Evolutionary conservation across 2,797 vertebrate species (phyloP).

Genomic region (Clarias platycephalus): DNA sequence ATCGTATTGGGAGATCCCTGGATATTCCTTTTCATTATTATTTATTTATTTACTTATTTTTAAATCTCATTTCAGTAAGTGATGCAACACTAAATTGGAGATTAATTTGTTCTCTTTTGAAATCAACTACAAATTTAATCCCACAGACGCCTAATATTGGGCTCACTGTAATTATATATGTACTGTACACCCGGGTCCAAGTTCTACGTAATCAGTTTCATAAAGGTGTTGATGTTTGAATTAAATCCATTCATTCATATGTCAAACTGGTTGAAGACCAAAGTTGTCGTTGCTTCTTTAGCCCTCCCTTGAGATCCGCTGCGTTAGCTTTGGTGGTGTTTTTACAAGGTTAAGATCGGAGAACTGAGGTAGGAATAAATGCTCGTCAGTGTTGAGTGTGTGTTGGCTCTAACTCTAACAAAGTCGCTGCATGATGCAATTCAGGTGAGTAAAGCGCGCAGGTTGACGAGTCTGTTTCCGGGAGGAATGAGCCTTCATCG

Average conservation of each 20-base stretch:
- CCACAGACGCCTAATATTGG: not conserved
- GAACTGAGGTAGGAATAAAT: not conserved
- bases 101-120: not conserved
- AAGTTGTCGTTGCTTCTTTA: not conserved
- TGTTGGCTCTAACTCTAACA: not conserved
- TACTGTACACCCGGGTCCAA: not conserved
- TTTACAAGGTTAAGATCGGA: not conserved
- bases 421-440: not conserved
- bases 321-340: not conserved
- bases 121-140: not conserved
- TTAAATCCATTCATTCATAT: not conserved
- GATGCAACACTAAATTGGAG: not conserved
- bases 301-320: not conserved
- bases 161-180: not conserved
- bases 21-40: too few species aligned
- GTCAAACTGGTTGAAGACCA: not conserved
- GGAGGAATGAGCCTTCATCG: not conserved
- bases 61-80: not conserved
- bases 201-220: not conserved
- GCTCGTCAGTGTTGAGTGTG: not conserved
- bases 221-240: not conserved
- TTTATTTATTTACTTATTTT: slow-evolving; percentile 27
- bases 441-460: slow-evolving; percentile 11
- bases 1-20: too few species aligned
- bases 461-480: slow-evolving; percentile 11